Conservation (phyloP, 2,888 invertebrate species). For the Dastarcus helophoroides region DNA sequence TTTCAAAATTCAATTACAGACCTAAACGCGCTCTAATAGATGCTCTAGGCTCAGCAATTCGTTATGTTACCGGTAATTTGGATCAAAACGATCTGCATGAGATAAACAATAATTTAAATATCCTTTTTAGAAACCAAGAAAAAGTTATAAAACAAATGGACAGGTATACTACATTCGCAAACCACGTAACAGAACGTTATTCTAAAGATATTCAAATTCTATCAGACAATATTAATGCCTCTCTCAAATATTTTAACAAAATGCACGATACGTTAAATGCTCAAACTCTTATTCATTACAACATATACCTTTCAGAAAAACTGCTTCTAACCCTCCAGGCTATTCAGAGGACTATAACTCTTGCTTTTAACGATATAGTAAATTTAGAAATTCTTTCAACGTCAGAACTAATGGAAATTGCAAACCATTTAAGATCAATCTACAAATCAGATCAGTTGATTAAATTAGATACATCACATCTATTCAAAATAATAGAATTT, state of each 20-base stretch:
- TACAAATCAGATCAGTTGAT: neutral
- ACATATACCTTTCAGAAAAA: neutral
- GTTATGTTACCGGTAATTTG: conserved; percentile 2
- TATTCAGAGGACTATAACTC: conserved; percentile 3
- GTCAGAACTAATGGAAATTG: neutral
- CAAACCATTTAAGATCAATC: conserved; percentile 1
- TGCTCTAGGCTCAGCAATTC: conserved; percentile 2
- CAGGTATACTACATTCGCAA: conserved; percentile 1
- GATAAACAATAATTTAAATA: conserved; percentile 2
- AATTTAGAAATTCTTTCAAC: conserved; percentile 2
- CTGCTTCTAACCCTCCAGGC: neutral
- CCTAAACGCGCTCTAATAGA: conserved; percentile 1
- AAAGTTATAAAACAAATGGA: conserved; percentile 2
- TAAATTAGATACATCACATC: conserved; percentile 1
- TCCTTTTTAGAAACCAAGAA: neutral
- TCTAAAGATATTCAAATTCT: neutral
- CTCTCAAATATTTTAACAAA: neutral
- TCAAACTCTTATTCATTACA: too few species aligned
- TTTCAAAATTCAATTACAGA: too few species aligned
- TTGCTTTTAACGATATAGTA: conserved; percentile 1
- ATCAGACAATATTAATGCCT: conserved; percentile 1
- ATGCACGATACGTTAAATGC: neutral
- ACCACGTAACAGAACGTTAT: conserved; percentile 1
- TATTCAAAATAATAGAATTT: conserved; percentile 3
- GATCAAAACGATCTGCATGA: conserved; percentile 3